phyloP scores from a whole-genome alignment of 2,113 vertebrate genomes.

The Hemicordylus capensis region DNA sequence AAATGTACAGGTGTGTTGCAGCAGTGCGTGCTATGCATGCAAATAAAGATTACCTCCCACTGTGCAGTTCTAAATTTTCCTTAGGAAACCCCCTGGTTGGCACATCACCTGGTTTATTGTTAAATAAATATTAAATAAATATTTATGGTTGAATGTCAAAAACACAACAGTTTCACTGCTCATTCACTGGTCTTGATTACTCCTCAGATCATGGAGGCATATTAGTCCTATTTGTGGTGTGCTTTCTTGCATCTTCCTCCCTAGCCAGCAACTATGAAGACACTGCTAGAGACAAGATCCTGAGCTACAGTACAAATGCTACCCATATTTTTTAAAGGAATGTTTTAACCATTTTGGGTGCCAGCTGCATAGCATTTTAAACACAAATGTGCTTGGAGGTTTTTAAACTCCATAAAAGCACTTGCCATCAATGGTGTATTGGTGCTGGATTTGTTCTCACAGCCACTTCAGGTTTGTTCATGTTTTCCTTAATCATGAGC shows the following conservation, averaged over 20 bases:
- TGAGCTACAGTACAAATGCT: neutral
- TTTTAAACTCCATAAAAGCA: neutral
- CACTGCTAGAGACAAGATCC: neutral
- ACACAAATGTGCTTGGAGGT: no score
- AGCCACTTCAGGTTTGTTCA: neutral
- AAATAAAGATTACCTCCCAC: no score
- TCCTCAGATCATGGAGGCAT: neutral
- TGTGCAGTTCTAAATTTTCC: no score
- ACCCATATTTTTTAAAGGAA: neutral
- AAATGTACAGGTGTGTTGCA: no score
- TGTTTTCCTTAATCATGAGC: neutral
- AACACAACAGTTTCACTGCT: neutral
- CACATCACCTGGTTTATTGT: neutral
- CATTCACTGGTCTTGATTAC: neutral
- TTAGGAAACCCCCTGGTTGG: neutral
- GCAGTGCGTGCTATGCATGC: no score
- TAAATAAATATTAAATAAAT: no score
- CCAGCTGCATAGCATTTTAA: neutral
- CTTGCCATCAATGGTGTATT: neutral
- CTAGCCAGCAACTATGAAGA: neutral
- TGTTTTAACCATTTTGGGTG: neutral
- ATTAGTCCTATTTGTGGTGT: neutral
- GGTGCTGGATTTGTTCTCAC: neutral
- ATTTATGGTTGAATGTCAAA: neutral
- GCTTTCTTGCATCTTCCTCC: neutral